Evolutionary conservation across 2,888 invertebrate species (phyloP), one percentile per base, ranked within the genome.

Genomic region (Leptinotarsa juncta): DNA sequence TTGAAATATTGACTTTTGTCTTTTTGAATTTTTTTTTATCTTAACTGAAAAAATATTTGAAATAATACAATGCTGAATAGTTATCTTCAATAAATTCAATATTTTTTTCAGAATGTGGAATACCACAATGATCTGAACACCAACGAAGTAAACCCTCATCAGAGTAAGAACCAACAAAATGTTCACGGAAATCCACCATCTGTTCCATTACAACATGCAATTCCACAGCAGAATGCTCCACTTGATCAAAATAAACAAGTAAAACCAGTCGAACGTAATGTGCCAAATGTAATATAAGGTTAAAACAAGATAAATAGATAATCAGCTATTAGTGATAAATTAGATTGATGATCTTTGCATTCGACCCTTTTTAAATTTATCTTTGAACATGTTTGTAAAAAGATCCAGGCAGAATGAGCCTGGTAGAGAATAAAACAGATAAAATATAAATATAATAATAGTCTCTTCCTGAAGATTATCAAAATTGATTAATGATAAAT

Each of bases 61-160:
- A 53, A 53, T 15, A 7, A 53, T 15, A 53, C 18, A 5, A 20
- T 18, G 55, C 23, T 3, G 20, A 51, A 42, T 42, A 42, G 10
- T 42, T 42, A 42, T 16, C 4, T 18, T 42, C 49, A 50, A 50
- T 5, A 50, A 48, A 57, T 26, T 55, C 16, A 23, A 51, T 67
- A 1, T 49, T 60, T 70, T 68, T 68, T 65, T 26, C 50, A 79
- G 76, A 77, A 73, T 10, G 74, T 68, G 20, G 20, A 69, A 26
- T 55, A 62, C 32, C 65, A 67, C 60, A 70, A 75, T 48, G 62
- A 79, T 62, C 72, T 82, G 51, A 82, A 82, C 71, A 82, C 81
- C 42, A 82, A 82, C 74, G 82, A 82, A 77, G 71, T 82, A n/a
- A 73, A 82, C 70, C 81, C 80, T 65, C 81, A 48, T 53, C 55